phyloP scores from a whole-genome alignment of 2,888 invertebrate genomes.

The Drosophila neutralis region DNA sequence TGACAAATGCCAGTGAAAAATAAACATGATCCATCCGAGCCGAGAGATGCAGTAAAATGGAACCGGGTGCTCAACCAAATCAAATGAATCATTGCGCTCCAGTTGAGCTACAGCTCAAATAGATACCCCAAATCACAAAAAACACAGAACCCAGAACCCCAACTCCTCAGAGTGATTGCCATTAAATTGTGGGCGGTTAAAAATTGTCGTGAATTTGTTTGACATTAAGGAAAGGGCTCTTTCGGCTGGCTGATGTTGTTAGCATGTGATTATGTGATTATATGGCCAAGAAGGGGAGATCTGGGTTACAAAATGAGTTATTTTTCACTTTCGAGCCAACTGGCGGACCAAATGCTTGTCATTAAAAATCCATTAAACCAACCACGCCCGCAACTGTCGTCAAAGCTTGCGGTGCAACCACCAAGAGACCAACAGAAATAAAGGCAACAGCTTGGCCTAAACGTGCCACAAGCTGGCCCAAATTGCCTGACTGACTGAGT shows the following conservation, averaged over 20 bases:
- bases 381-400: conserved; percentile 59
- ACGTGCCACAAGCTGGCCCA: not conserved
- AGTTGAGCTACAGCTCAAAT: not conserved
- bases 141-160: not conserved
- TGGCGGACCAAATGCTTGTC: conserved; percentile 56
- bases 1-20: conserved; percentile 30
- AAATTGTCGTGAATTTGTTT: conserved; percentile 66
- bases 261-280: conserved; percentile 49
- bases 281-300: not conserved
- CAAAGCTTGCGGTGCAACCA: conserved; percentile 56
- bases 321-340: conserved; percentile 60
- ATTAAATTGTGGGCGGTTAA: conserved; percentile 67
- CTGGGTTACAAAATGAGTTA: conserved; percentile 62
- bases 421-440: conserved; percentile 4
- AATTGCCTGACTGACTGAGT: conserved; percentile 16
- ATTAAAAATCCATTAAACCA: conserved; percentile 74
- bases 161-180: conserved; percentile 22
- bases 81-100: conserved; percentile 29
- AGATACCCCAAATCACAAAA: not conserved
- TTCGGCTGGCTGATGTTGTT: conserved; percentile 6
- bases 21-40: conserved; percentile 24
- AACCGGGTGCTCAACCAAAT: conserved; percentile 26
- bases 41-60: conserved; percentile 44
- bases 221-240: conserved; percentile 48
- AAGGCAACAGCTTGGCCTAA: conserved; percentile 39